Evolutionary conservation across 2,113 vertebrate species (phyloP).

Genomic region (Eulemur rufifrons): DNA sequence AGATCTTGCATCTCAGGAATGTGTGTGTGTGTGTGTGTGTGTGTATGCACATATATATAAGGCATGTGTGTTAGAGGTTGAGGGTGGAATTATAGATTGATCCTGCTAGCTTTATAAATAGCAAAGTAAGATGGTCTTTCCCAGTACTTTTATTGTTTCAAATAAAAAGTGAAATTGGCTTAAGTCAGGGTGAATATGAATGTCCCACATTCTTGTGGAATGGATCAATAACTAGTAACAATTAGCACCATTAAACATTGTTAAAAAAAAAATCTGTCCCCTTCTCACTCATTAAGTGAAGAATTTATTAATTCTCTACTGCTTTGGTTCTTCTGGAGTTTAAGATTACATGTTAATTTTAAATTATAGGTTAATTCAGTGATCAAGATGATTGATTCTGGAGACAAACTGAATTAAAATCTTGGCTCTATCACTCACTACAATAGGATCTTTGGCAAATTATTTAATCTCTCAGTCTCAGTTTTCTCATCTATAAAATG

Average conservation of each 20-base stretch:
- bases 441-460: background rate
- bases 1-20: background rate
- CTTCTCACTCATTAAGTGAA: background rate
- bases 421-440: background rate
- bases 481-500: conserved; percentile 39
- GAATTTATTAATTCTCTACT: conserved; percentile 12
- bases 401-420: conserved; percentile 5
- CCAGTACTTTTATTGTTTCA: background rate
- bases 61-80: background rate
- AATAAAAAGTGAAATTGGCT: background rate
- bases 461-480: background rate
- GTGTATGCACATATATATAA: background rate
- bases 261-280: background rate
- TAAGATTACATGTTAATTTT: background rate
- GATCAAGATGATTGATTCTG: conserved; percentile 31
- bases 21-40: background rate
- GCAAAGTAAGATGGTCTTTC: background rate
- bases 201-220: background rate
- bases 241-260: background rate
- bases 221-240: background rate
- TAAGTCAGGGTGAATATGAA: background rate
- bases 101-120: background rate
- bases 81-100: background rate
- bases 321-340: background rate
- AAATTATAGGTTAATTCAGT: background rate